phyloP scores from a whole-genome alignment of 2,797 vertebrate species.

The Vipera latastei region DNA sequence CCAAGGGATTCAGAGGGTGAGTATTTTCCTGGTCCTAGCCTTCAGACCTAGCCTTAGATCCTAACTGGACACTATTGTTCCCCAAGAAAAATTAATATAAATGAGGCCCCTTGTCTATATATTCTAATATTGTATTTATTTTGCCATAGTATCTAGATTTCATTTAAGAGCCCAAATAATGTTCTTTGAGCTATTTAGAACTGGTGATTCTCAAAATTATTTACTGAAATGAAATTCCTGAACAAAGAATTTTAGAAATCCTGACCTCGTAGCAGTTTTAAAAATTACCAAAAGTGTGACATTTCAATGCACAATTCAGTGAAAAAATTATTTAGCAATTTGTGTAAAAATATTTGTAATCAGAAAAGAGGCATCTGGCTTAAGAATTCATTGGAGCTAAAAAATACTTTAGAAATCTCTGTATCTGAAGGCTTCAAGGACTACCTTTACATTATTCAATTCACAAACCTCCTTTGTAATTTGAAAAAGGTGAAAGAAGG shows the following conservation, averaged over 20 bases:
- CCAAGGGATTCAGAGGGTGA: background rate
- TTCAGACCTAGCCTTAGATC: background rate
- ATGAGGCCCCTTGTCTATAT: background rate
- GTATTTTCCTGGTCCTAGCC: background rate
- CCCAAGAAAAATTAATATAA: background rate
- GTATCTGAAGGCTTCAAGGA: constrained; percentile 6
- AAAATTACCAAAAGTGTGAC: background rate
- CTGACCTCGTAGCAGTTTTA: background rate
- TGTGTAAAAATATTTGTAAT: background rate
- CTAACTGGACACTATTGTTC: background rate
- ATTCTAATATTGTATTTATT: background rate
- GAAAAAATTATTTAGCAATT: background rate
- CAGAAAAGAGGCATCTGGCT: background rate
- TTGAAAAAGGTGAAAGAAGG: background rate
- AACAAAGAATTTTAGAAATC: constrained; percentile 10
- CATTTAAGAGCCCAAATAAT: constrained; percentile 19
- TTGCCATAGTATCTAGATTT: background rate
- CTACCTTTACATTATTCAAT: constrained; percentile 10
- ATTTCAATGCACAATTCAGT: background rate
- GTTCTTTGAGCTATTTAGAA: constrained; percentile 13
- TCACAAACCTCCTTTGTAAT: background rate
- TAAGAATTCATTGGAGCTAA: constrained; percentile 4
- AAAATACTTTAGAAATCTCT: background rate
- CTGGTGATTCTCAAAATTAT: background rate
- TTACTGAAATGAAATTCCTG: constrained; percentile 5